Conservation (phyloP, 2,888 invertebrate genomes). For the Syrista parreyssii region DNA sequence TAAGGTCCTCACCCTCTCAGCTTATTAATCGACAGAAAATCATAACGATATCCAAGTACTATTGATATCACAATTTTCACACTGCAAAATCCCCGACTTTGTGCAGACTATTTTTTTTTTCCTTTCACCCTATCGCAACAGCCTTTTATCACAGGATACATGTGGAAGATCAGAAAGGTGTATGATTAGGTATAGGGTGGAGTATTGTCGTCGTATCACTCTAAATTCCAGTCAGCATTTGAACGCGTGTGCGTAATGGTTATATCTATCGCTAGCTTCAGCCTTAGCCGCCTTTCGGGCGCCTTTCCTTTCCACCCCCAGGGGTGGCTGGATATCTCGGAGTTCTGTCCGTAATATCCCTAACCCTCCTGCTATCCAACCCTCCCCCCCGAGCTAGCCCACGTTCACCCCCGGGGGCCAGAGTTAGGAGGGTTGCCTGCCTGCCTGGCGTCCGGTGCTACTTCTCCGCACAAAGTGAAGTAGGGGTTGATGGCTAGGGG, state of each 20-base stretch:
- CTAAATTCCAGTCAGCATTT: conserved; percentile 42
- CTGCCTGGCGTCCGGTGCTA: conserved; percentile 42
- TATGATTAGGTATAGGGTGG: not conserved
- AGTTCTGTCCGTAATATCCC: conserved; percentile 64
- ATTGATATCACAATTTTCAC: not conserved
- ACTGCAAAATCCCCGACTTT: not conserved
- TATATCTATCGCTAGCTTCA: conserved; percentile 56
- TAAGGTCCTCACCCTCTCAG: not conserved
- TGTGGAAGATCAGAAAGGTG: not conserved
- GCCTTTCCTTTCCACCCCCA: conserved; percentile 30
- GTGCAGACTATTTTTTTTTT: not conserved
- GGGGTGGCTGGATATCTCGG: conserved; percentile 59
- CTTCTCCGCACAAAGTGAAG: conserved; percentile 50
- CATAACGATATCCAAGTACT: not conserved
- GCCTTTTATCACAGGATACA: not conserved
- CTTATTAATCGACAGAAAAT: not conserved
- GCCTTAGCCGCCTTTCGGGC: conserved; percentile 38
- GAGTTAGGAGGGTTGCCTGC: conserved; percentile 58
- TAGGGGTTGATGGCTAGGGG: conserved; percentile 49
- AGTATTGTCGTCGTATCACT: conserved; percentile 22
- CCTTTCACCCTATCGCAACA: not conserved
- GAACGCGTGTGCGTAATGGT: conserved; percentile 55
- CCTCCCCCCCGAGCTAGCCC: conserved; percentile 29
- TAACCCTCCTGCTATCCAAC: conserved; percentile 46
- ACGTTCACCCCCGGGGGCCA: conserved; percentile 34